These are phyloP conservation scores for Drosophila novamexicana DNA, from an alignment of 1,140 invertebrate species.

Conservation along the genomic window DNA sequence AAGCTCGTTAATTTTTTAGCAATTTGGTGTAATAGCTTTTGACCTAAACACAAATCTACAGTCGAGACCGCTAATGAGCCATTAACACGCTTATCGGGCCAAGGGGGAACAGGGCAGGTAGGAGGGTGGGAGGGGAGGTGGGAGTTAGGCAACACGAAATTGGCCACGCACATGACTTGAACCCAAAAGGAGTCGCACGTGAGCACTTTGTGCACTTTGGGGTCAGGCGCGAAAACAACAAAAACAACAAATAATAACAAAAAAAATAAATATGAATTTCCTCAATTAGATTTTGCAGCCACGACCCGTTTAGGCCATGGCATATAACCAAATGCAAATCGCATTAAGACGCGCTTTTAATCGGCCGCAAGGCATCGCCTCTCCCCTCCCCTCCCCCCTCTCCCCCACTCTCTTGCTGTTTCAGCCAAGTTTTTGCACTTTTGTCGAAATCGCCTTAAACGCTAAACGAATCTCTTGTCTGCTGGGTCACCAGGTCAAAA, in stretches of 20 bases:
- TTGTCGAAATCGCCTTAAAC: slow-evolving; percentile 43
- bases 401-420: not conserved
- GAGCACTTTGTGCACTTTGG: slow-evolving; percentile 16
- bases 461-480: slow-evolving; percentile 50
- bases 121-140: too few relatives aligned
- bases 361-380: slow-evolving; percentile 61
- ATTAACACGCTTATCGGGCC: slow-evolving; percentile 72
- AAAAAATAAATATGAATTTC: slow-evolving; percentile 69
- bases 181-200: slow-evolving; percentile 20
- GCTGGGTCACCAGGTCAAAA: slow-evolving; percentile 50
- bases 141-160: slow-evolving; percentile 21
- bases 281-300: slow-evolving; percentile 66
- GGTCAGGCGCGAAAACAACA: slow-evolving; percentile 21
- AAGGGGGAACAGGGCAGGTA: too few relatives aligned
- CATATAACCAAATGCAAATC: slow-evolving; percentile 66
- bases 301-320: slow-evolving; percentile 32
- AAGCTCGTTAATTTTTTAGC: slow-evolving; percentile 45
- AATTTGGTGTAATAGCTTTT: slow-evolving; percentile 51
- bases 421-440: slow-evolving; percentile 4
- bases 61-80: slow-evolving; percentile 57
- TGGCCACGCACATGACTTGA: slow-evolving; percentile 61
- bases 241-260: not conserved
- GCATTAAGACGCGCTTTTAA: slow-evolving; percentile 69
- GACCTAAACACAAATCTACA: slow-evolving; percentile 18
- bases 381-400: slow-evolving; percentile 10